A percentile compares a stretch with the other conserved stretches of the same genome.
These are phyloP conservation scores for Halictus rubicundus DNA, from an alignment of 1,140 invertebrate species.

Conservation along the genomic window DNA sequence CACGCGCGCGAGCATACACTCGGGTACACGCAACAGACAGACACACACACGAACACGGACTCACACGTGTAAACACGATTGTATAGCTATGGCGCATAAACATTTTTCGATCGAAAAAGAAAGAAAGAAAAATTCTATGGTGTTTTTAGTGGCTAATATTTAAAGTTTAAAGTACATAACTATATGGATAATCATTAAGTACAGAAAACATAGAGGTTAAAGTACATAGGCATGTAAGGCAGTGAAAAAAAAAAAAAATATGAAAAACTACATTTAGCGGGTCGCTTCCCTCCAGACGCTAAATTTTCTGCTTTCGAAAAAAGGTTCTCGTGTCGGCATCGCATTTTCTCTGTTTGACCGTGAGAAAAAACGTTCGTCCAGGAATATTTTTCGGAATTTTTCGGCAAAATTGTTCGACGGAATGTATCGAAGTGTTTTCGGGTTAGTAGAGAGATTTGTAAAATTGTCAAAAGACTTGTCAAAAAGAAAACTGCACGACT, in stretches of 20 bases:
- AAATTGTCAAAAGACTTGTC: not conserved
- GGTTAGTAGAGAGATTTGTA: too few relatives aligned
- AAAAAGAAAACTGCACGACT: slow-evolving; percentile 15
- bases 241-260: slow-evolving; percentile 23
- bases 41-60: too few relatives aligned
- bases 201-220: slow-evolving; percentile 77
- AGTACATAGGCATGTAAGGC: slow-evolving; percentile 76
- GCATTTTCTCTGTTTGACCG: too few relatives aligned
- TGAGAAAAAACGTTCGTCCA: not conserved
- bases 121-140: slow-evolving; percentile 64
- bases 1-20: not conserved
- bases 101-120: slow-evolving; percentile 55
- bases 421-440: not conserved
- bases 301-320: slow-evolving; percentile 45
- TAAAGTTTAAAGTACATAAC: slow-evolving; percentile 77
- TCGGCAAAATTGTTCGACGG: not conserved
- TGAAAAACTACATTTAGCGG: slow-evolving; percentile 60
- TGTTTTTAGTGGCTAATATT: slow-evolving; percentile 79
- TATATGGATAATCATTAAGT: slow-evolving; percentile 80
- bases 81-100: slow-evolving; percentile 44
- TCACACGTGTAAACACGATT: not conserved
- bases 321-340: not conserved
- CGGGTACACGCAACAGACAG: not conserved
- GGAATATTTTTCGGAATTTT: not conserved
- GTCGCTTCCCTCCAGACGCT: slow-evolving; percentile 72